phyloP scores from a whole-genome alignment of 2,888 invertebrate species.

The Melanostoma mellinum region DNA sequence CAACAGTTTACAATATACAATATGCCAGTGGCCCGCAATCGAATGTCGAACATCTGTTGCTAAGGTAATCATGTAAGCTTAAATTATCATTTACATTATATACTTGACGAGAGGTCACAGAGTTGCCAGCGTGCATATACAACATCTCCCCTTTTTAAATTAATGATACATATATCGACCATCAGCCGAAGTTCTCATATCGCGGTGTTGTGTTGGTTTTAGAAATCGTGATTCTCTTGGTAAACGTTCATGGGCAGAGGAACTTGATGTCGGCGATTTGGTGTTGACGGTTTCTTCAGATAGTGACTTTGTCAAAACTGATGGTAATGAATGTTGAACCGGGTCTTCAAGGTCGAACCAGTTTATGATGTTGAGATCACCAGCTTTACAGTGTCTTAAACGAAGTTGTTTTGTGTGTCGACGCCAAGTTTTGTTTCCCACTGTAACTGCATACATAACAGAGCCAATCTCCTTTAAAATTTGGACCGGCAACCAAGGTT shows the following conservation, averaged over 20 bases:
- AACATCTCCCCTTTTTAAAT: background rate
- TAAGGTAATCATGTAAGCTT: too few species aligned
- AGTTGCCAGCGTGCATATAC: too few species aligned
- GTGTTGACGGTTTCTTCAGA: background rate
- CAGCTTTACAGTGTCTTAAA: constrained; percentile 9
- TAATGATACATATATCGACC: constrained; percentile 19
- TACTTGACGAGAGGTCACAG: too few species aligned
- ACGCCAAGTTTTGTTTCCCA: constrained; percentile 19
- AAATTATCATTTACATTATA: too few species aligned
- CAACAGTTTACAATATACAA: too few species aligned
- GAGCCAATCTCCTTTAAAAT: constrained; percentile 5
- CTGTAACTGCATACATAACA: constrained; percentile 27
- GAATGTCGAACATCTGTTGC: too few species aligned
- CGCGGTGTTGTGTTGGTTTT: constrained; percentile 11
- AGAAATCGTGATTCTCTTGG: constrained; percentile 9
- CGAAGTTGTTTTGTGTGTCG: constrained; percentile 35
- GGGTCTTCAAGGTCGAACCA: constrained; percentile 9
- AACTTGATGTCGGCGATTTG: constrained; percentile 3
- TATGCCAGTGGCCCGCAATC: too few species aligned
- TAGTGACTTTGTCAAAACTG: background rate
- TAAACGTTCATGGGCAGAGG: background rate
- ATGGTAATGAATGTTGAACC: background rate
- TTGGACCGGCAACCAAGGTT: constrained; percentile 10
- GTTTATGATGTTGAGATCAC: constrained; percentile 15
- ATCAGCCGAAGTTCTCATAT: constrained; percentile 3